Evolutionary conservation across 2,888 invertebrate genomes (phyloP).

Genomic region (Lepidonotus clava): DNA sequence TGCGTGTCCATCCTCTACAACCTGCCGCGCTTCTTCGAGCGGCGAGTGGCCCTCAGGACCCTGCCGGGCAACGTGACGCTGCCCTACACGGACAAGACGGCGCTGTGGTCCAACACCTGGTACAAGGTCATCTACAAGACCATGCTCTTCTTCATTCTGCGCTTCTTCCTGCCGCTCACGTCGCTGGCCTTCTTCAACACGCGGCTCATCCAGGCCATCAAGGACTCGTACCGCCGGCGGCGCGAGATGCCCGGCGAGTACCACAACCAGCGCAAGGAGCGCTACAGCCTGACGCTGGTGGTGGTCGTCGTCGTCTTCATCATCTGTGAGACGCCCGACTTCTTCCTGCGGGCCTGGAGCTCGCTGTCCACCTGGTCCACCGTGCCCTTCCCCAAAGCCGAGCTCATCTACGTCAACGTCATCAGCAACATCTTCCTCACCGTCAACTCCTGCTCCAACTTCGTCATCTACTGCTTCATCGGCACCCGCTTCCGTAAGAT

Average conservation of each 20-base stretch:
- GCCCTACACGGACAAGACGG: slow-evolving; percentile 38
- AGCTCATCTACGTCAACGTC: slow-evolving; percentile 61
- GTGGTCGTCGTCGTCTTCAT: slow-evolving; percentile 64
- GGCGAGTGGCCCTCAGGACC: slow-evolving; percentile 9
- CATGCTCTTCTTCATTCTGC: slow-evolving; percentile 61
- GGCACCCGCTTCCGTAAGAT: slow-evolving; percentile 63
- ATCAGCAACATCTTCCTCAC: slow-evolving; percentile 64
- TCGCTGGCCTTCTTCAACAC: slow-evolving; percentile 64
- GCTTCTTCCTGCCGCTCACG: slow-evolving; percentile 62
- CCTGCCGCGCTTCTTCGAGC: slow-evolving; percentile 65
- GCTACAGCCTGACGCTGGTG: slow-evolving; percentile 63
- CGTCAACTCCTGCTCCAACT: slow-evolving; percentile 65
- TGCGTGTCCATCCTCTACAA: slow-evolving; percentile 63
- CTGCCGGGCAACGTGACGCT: slow-evolving; percentile 43
- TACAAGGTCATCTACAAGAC: slow-evolving; percentile 65
- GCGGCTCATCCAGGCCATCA: slow-evolving; percentile 63
- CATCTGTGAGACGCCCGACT: slow-evolving; percentile 64
- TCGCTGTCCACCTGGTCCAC: slow-evolving; percentile 50
- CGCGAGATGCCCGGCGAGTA: slow-evolving; percentile 54
- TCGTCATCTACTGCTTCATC: slow-evolving; percentile 66
- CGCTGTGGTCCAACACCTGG: slow-evolving; percentile 56
- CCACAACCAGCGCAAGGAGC: slow-evolving; percentile 56
- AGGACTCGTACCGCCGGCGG: slow-evolving; percentile 41
- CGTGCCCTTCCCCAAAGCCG: slow-evolving; percentile 41
- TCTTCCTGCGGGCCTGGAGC: slow-evolving; percentile 62